A percentile compares a stretch with the other conserved stretches of the same genome.
phyloP scores from a whole-genome alignment of 1,140 invertebrate species.

The Colletes latitarsis region DNA sequence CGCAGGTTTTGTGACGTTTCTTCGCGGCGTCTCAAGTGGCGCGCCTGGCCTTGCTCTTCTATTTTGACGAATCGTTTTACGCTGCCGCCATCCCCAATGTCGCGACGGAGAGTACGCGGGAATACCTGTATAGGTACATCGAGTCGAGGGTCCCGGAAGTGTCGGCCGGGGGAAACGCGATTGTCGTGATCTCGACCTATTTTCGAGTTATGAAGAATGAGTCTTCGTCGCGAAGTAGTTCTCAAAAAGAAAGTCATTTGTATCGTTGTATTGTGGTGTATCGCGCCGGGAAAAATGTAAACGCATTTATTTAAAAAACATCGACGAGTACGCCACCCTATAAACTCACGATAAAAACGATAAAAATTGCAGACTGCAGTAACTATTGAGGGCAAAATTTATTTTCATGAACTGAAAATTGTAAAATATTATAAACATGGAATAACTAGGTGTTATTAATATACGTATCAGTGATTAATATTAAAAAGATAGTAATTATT shows the following conservation, averaged over 20 bases:
- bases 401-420: no score
- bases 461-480: no score
- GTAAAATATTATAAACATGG: no score
- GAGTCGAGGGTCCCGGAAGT: not conserved
- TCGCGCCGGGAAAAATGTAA: no score
- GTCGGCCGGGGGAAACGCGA: not conserved
- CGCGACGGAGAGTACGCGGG: not conserved
- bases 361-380: no score
- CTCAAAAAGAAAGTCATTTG: not conserved
- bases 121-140: not conserved
- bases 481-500: no score
- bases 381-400: no score
- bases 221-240: not conserved
- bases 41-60: not conserved
- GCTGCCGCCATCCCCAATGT: not conserved
- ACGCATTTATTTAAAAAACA: no score
- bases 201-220: not conserved
- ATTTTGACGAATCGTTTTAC: conserved; percentile 39
- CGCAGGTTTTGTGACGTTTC: conserved; percentile 35
- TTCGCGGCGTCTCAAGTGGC: conserved; percentile 41
- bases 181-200: not conserved
- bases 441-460: no score
- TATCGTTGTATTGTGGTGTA: not conserved
- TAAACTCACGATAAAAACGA: no score
- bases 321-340: no score